Base-by-base conservation (phyloP, 2,113 vertebrate species). In the Cnemophilus loriae region DNA sequence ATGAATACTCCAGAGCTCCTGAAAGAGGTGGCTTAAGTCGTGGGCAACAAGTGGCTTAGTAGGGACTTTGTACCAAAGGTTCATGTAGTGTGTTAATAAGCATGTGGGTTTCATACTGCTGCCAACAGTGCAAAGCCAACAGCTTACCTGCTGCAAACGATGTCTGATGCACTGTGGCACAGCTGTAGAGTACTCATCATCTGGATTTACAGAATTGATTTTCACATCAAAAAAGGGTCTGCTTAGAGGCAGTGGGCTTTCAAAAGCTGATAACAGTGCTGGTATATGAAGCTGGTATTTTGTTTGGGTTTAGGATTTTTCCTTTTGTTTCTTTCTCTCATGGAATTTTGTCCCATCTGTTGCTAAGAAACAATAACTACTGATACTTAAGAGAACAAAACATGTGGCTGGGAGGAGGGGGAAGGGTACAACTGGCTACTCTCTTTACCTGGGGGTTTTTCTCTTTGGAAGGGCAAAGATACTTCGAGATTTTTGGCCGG, bases 111-210 rank as follows among this genome's bases (percentile, higher is more conserved):
- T 68, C 19, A 27, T 9, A 10, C 47, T n/a, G 46, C 47, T 57
- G 76, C 61, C 41, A n/a, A 19, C 16, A 53, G 52, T 53, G 16
- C 16, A 6, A 53, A 53, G 52, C 52, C 52, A 53, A 30, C 28
- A 53, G 32, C 39, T 73, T 21, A 24, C 53, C 18, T 0, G 1
- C 70, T 63, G 5, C n/a, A 32, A 39, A 17, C n/a, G n/a, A n/a
- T n/a, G n/a, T n/a, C n/a, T 42, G 39, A 42, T 63, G 39, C 60
- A 32, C 39, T 26, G 0, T 8, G 14, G 65, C 52, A 32, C 71
- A 46, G 39, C 21, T 41, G 9, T 7, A 13, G 12, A 21, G 13
- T 2, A 2, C 23, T 49, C 10, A 2, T 47, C 1, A 1, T 24
- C 49, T 3, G 0, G 8, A 22, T 1, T n/a, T 33, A 24, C 39